phyloP scores from a whole-genome alignment of 2,888 invertebrate species.

The Epinotia demarniana region DNA sequence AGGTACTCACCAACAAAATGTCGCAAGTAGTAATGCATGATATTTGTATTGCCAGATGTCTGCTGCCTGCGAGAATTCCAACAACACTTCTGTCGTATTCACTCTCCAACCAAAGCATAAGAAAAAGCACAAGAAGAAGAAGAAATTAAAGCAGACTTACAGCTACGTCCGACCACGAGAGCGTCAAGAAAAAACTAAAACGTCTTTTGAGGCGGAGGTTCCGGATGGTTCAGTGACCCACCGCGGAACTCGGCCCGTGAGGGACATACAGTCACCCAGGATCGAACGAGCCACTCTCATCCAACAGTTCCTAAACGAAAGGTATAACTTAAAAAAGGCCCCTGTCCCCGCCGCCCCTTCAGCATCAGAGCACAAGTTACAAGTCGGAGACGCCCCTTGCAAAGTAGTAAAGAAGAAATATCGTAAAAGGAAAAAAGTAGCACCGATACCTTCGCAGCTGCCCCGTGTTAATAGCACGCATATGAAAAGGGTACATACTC shows the following conservation, averaged over 20 bases:
- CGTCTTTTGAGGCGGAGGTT: not conserved
- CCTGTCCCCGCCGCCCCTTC: not conserved
- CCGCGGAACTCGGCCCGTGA: not conserved
- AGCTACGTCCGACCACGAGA: not conserved
- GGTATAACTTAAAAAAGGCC: not conserved
- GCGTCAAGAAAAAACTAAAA: not conserved
- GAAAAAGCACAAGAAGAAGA: slow-evolving; percentile 5
- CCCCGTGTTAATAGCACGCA: not conserved
- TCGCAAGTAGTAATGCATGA: not conserved
- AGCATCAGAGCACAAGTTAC: not conserved
- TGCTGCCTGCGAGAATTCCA: slow-evolving; percentile 2
- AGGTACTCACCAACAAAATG: not conserved
- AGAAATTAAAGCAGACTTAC: not conserved
- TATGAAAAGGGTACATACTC: not conserved
- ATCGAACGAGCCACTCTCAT: slow-evolving; percentile 6
- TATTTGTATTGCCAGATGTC: not conserved
- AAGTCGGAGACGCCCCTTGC: slow-evolving; percentile 15
- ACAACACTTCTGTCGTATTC: not conserved
- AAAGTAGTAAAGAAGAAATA: slow-evolving; percentile 19
- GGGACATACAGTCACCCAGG: not conserved
- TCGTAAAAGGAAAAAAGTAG: not conserved
- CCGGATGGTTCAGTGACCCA: not conserved
- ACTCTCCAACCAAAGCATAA: not conserved
- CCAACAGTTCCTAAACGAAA: slow-evolving; percentile 1
- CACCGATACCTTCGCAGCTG: not conserved